Evolutionary conservation across 2,888 invertebrate genomes (phyloP).

Genomic region (Pristionchus mayeri): DNA sequence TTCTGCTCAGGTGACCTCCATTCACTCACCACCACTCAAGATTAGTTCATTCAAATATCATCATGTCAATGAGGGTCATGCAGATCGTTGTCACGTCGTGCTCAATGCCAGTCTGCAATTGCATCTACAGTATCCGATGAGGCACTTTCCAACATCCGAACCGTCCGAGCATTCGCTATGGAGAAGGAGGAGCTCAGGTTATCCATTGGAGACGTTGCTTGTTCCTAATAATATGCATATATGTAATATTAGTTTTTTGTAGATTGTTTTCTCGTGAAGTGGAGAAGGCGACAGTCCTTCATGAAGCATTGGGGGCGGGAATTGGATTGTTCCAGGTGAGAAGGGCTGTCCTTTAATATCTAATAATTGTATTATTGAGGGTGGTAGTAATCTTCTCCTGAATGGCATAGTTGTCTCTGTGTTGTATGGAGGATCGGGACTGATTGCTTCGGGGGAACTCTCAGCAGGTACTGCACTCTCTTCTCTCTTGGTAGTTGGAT

Average conservation of each 20-base stretch:
- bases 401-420: slow-evolving; percentile 88
- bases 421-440: slow-evolving; percentile 90
- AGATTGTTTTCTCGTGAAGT: slow-evolving; percentile 83
- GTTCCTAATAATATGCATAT: background rate
- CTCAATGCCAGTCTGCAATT: slow-evolving; percentile 81
- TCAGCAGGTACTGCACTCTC: slow-evolving; percentile 27
- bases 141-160: slow-evolving; percentile 91
- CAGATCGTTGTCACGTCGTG: slow-evolving; percentile 51
- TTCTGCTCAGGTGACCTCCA: slow-evolving; percentile 44
- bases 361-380: slow-evolving; percentile 13
- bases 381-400: slow-evolving; percentile 79
- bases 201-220: too few species aligned
- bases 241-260: slow-evolving; percentile 50
- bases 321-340: slow-evolving; percentile 87
- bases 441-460: slow-evolving; percentile 85
- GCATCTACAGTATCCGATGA: slow-evolving; percentile 92
- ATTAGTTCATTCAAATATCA: background rate
- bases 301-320: slow-evolving; percentile 88
- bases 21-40: too few species aligned
- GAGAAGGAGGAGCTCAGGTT: slow-evolving; percentile 88
- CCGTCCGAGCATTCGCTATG: slow-evolving; percentile 93
- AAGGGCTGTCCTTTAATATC: background rate
- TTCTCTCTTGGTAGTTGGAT: background rate
- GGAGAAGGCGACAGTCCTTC: slow-evolving; percentile 83
- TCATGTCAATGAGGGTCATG: too few species aligned